Evolutionary conservation across 2,797 vertebrate species (phyloP).

Genomic region (Loriculus beryllinus): DNA sequence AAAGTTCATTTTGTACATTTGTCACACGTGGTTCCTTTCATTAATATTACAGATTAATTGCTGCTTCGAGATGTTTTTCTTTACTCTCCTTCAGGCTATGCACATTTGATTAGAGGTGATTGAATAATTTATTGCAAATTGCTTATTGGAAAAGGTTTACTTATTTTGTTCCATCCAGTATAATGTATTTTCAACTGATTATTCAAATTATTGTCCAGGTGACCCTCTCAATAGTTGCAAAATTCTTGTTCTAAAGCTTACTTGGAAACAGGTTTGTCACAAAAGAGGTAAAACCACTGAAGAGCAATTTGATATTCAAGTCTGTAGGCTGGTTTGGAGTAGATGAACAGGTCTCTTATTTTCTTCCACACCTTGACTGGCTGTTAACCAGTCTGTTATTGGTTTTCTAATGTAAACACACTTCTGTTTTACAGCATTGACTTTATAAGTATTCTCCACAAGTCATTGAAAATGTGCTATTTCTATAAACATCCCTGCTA

Average conservation of each 20-base stretch:
- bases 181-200: not conserved
- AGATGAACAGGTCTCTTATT: constrained; percentile 7
- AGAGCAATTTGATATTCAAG: not conserved
- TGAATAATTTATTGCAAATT: constrained; percentile 14
- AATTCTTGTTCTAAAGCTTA: not conserved
- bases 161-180: not conserved
- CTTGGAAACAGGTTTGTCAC: not conserved
- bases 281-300: not conserved
- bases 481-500: constrained; percentile 55
- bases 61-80: not conserved
- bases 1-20: not conserved
- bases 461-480: constrained; percentile 55
- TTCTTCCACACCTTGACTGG: not conserved
- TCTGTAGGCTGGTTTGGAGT: not conserved
- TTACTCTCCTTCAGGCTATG: not conserved
- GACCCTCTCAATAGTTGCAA: not conserved
- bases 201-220: not conserved
- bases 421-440: constrained; percentile 56
- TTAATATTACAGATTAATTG: not conserved
- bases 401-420: constrained; percentile 45
- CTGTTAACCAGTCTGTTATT: constrained; percentile 39
- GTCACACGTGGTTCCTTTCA: not conserved
- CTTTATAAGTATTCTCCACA: constrained; percentile 53
- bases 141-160: not conserved
- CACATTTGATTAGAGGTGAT: not conserved